Percentiles rank a stretch among this genome's conserved stretches.
phyloP scores from a whole-genome alignment of 2,888 invertebrate genomes.

The Epinotia nisella region DNA sequence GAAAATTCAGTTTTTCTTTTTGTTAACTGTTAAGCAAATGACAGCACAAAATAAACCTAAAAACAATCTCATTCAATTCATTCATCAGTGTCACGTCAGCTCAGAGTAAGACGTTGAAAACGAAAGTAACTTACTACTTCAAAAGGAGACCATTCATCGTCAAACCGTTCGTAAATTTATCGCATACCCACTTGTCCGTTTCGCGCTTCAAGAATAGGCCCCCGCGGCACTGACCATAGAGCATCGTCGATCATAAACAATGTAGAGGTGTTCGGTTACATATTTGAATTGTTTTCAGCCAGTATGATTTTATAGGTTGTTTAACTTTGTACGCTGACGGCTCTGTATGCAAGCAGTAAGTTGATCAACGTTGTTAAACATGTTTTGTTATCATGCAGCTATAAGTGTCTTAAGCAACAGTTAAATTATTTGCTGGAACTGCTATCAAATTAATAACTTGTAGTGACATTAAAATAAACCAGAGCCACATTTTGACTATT shows the following conservation, averaged over 20 bases:
- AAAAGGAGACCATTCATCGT: conserved; percentile 25
- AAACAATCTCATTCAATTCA: conserved; percentile 8
- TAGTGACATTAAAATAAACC: too few relatives aligned
- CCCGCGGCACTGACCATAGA: conserved; percentile 26
- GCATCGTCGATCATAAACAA: conserved; percentile 11
- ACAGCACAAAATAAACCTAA: not conserved
- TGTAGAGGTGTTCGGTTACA: conserved; percentile 20
- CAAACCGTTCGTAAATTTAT: conserved; percentile 20
- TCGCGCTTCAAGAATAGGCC: conserved; percentile 34
- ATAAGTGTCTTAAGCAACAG: too few relatives aligned
- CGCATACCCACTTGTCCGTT: conserved; percentile 30
- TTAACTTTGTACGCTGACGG: not conserved
- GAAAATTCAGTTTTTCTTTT: not conserved
- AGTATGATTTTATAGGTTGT: conserved; percentile 2
- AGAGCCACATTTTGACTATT: too few relatives aligned
- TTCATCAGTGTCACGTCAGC: conserved; percentile 22
- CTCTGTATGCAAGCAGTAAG: not conserved
- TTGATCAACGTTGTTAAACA: not conserved
- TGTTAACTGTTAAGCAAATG: not conserved
- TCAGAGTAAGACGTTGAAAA: conserved; percentile 17
- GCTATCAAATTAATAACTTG: too few relatives aligned
- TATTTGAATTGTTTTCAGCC: conserved; percentile 20
- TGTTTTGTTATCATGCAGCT: too few relatives aligned
- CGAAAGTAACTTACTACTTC: conserved; percentile 33
- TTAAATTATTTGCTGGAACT: too few relatives aligned